phyloP scores from a whole-genome alignment of 2,888 invertebrate species.

The Acleris emargana region DNA sequence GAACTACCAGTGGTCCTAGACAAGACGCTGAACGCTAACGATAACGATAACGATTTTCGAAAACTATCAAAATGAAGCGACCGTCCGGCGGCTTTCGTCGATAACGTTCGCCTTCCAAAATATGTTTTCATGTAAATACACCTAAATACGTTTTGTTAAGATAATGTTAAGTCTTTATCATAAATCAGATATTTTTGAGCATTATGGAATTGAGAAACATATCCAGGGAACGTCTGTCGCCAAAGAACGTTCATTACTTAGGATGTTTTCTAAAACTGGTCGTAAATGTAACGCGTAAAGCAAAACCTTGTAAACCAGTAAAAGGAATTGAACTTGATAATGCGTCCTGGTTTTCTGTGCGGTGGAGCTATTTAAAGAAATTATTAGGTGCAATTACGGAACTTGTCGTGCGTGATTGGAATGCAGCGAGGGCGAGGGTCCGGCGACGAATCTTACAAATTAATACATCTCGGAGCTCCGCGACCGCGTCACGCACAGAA shows the following conservation, averaged over 20 bases:
- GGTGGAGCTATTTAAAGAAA: conserved; percentile 77
- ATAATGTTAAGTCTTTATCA: too few relatives aligned
- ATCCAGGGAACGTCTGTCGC: too few relatives aligned
- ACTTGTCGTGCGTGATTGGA: conserved; percentile 83
- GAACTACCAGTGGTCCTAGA: too few relatives aligned
- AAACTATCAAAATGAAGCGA: too few relatives aligned
- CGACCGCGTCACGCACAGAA: conserved; percentile 76
- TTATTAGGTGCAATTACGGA: conserved; percentile 82
- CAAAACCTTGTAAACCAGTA: neutral
- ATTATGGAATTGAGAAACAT: too few relatives aligned
- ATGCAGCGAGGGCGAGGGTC: conserved; percentile 69
- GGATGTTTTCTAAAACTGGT: neutral
- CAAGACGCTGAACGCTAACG: too few relatives aligned
- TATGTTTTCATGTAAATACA: too few relatives aligned
- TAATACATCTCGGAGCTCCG: conserved; percentile 77
- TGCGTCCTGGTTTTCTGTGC: conserved; percentile 42
- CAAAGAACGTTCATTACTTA: neutral
- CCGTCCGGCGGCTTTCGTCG: too few relatives aligned
- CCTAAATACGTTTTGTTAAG: too few relatives aligned
- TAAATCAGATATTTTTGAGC: too few relatives aligned
- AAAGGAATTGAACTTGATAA: conserved; percentile 18
- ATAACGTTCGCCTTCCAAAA: too few relatives aligned
- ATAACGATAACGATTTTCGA: too few relatives aligned
- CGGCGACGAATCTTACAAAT: conserved; percentile 83
- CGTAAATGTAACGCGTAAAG: neutral